Conservation (phyloP, 2,113 vertebrate species). For the Megalops atlanticus region DNA sequence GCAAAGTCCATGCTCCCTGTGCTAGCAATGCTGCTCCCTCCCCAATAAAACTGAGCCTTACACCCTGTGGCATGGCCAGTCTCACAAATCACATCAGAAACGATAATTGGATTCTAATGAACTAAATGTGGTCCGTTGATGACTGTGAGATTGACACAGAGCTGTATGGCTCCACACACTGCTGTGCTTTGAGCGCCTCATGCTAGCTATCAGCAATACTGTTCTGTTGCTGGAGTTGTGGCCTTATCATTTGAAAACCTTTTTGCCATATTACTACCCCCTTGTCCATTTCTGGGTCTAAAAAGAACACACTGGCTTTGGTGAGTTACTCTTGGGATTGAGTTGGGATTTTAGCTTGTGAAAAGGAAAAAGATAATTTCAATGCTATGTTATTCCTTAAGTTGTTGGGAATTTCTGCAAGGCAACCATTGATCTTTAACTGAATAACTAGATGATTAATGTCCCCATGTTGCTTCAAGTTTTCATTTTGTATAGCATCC, state of each 20-base stretch:
- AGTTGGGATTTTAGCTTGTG: background rate
- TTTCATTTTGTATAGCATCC: background rate
- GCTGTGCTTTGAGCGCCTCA: too few relatives aligned
- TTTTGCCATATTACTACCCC: too few relatives aligned
- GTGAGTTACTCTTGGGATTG: background rate
- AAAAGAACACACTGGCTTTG: background rate
- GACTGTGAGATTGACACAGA: background rate
- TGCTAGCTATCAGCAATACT: too few relatives aligned
- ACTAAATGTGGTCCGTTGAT: background rate
- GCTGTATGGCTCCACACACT: background rate
- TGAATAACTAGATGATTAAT: conserved; percentile 2
- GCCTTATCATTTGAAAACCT: too few relatives aligned
- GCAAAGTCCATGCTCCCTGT: background rate
- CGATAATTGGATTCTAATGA: background rate
- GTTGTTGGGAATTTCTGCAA: background rate
- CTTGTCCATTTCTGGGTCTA: too few relatives aligned
- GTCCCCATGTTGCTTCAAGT: background rate
- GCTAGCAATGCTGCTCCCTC: background rate
- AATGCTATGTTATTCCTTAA: background rate
- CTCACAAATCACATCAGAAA: background rate
- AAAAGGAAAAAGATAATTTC: background rate
- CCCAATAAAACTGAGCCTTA: background rate
- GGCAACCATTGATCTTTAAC: background rate
- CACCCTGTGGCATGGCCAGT: background rate
- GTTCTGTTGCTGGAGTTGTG: too few relatives aligned